phyloP scores from a whole-genome alignment of 2,888 invertebrate species.

The Cheilosia soror region DNA sequence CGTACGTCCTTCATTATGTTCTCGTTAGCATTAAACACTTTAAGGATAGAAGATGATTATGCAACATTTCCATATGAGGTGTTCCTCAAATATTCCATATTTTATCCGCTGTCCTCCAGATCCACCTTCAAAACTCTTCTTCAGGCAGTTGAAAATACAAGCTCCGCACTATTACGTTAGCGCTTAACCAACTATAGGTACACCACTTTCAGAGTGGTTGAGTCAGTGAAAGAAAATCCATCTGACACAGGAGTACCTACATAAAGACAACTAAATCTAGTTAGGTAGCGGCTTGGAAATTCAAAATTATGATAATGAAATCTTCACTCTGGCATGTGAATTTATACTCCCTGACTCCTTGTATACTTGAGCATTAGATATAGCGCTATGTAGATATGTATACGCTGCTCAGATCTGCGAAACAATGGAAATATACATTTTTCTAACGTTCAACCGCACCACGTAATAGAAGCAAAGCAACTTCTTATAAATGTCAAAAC shows the following conservation, averaged over 20 bases:
- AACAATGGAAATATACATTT: conserved; percentile 26
- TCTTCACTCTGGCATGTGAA: conserved; percentile 36
- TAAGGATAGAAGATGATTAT: too few relatives aligned
- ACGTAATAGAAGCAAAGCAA: not conserved
- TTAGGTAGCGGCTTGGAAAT: conserved; percentile 56
- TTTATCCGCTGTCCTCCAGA: not conserved
- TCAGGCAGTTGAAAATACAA: not conserved
- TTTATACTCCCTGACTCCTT: conserved; percentile 24
- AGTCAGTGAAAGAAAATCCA: not conserved
- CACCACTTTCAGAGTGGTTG: not conserved
- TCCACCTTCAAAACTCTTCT: not conserved
- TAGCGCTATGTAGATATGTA: not conserved
- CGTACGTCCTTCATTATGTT: too few relatives aligned
- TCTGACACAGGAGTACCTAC: not conserved
- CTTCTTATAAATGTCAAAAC: conserved; percentile 35
- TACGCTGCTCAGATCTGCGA: not conserved
- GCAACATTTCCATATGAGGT: too few relatives aligned
- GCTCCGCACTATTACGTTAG: not conserved
- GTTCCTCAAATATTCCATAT: too few relatives aligned
- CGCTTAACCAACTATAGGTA: not conserved
- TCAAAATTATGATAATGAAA: conserved; percentile 61
- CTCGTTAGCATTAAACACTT: too few relatives aligned
- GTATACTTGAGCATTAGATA: conserved; percentile 24
- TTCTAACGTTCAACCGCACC: not conserved
- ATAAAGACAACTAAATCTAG: conserved; percentile 22